phyloP scores from a whole-genome alignment of 1,140 invertebrate genomes.

The Danaus plexippus region DNA sequence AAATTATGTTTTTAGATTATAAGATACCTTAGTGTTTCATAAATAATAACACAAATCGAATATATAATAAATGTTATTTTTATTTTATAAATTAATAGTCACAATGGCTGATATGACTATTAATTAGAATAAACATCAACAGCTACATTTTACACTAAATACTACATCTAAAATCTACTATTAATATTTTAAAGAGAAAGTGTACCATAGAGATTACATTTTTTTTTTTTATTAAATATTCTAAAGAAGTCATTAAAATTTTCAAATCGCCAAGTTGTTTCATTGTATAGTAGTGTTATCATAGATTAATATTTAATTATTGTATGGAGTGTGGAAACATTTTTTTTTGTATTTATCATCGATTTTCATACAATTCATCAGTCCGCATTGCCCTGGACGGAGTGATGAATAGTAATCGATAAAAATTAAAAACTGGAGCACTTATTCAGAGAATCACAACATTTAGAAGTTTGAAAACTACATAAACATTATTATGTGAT shows the following conservation, averaged over 20 bases:
- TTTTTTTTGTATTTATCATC: no score
- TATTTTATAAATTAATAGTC: constrained; percentile 63
- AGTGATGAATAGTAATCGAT: constrained; percentile 50
- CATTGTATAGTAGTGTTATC: no score
- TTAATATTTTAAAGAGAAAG: no score
- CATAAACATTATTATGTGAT: no score
- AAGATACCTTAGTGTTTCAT: background rate
- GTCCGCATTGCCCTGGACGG: constrained; percentile 68
- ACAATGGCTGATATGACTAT: constrained; percentile 68
- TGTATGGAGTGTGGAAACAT: no score
- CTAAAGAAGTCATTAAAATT: no score
- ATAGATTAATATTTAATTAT: no score
- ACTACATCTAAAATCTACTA: no score
- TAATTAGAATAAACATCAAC: constrained; percentile 42
- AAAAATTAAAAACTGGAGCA: constrained; percentile 46
- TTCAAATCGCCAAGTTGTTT: no score
- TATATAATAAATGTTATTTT: constrained; percentile 46
- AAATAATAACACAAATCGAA: constrained; percentile 30
- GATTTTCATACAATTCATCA: constrained; percentile 52
- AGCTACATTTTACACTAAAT: constrained; percentile 1
- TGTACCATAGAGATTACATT: no score
- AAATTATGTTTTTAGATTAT: no score
- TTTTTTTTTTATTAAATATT: no score
- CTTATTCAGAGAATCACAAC: constrained; percentile 34
- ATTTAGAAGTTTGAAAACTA: constrained; percentile 39